phyloP scores from a whole-genome alignment of 2,113 vertebrate genomes.

The Lucifuga dentata region DNA sequence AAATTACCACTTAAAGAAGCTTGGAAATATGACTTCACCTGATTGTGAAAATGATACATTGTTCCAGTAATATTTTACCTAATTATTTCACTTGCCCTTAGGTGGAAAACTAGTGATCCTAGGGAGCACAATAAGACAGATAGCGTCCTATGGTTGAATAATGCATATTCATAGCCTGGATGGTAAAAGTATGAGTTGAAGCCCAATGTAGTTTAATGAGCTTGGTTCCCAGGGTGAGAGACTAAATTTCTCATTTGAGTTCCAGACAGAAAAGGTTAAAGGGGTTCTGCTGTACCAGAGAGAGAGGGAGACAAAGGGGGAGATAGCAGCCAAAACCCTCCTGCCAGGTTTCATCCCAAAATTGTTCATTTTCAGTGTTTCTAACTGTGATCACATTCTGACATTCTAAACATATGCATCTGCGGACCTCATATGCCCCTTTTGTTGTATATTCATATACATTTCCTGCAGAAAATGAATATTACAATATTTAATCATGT shows the following conservation, averaged over 20 bases:
- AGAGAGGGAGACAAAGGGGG: slow-evolving; percentile 14
- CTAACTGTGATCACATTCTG: not conserved
- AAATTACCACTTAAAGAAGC: slow-evolving; percentile 26
- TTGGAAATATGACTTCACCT: slow-evolving; percentile 16
- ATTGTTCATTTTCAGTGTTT: not conserved
- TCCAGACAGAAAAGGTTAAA: slow-evolving; percentile 66
- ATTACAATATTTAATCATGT: slow-evolving; percentile 42
- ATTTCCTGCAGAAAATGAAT: slow-evolving; percentile 45
- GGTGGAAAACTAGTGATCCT: slow-evolving; percentile 25
- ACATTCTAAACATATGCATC: slow-evolving; percentile 5
- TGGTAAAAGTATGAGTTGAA: slow-evolving; percentile 46
- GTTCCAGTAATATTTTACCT: not conserved
- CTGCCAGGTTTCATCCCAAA: slow-evolving; percentile 12
- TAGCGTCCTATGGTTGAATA: slow-evolving; percentile 59
- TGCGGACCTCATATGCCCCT: not conserved
- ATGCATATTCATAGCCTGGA: slow-evolving; percentile 67
- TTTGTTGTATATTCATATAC: slow-evolving; percentile 50
- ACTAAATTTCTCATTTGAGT: slow-evolving; percentile 65
- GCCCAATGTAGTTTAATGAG: slow-evolving; percentile 71
- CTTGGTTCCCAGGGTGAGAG: slow-evolving; percentile 39
- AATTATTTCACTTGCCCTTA: slow-evolving; percentile 2
- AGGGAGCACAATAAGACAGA: slow-evolving; percentile 38
- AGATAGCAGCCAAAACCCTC: slow-evolving; percentile 19
- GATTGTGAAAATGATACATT: slow-evolving; percentile 10
- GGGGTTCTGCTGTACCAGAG: slow-evolving; percentile 35